Percentiles rank a stretch among this genome's conserved stretches.
Conservation (phyloP, 1,140 invertebrate species). For the Parasteatoda tepidariorum region DNA sequence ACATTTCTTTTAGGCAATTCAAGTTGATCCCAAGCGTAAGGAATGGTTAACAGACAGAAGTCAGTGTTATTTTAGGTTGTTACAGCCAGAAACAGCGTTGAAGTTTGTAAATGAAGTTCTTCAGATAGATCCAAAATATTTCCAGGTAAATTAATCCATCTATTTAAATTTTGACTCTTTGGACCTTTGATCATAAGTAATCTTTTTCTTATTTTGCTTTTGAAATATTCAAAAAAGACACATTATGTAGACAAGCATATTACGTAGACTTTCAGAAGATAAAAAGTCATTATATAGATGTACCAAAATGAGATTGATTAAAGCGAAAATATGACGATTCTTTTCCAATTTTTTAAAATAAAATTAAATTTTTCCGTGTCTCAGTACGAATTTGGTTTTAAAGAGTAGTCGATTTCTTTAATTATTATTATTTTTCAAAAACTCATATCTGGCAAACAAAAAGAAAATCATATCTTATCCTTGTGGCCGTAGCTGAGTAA, state of each 20-base stretch:
- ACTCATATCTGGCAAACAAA: no score
- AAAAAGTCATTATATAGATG: no score
- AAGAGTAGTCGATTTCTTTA: no score
- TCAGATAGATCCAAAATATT: constrained; percentile 1
- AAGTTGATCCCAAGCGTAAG: constrained; percentile 8
- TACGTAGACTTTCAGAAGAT: no score
- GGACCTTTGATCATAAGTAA: neutral
- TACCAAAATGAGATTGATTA: no score
- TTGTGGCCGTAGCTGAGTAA: no score
- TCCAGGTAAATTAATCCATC: constrained; percentile 26
- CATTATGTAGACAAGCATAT: neutral
- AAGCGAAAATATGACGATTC: no score
- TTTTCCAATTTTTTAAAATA: no score
- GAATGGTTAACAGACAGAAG: constrained; percentile 34
- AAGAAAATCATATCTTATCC: no score
- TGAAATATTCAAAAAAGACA: neutral
- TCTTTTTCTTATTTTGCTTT: neutral
- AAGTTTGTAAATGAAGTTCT: constrained; percentile 3
- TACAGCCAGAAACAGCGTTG: constrained; percentile 26
- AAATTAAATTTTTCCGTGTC: no score
- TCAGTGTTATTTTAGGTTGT: constrained; percentile 29
- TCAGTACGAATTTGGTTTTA: no score
- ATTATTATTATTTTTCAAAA: no score
- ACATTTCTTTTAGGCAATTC: neutral
- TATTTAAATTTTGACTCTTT: neutral